Percentiles rank a stretch among this genome's conserved stretches.
phyloP scores from a whole-genome alignment of 2,113 vertebrate genomes.

The Callithrix jacchus region DNA sequence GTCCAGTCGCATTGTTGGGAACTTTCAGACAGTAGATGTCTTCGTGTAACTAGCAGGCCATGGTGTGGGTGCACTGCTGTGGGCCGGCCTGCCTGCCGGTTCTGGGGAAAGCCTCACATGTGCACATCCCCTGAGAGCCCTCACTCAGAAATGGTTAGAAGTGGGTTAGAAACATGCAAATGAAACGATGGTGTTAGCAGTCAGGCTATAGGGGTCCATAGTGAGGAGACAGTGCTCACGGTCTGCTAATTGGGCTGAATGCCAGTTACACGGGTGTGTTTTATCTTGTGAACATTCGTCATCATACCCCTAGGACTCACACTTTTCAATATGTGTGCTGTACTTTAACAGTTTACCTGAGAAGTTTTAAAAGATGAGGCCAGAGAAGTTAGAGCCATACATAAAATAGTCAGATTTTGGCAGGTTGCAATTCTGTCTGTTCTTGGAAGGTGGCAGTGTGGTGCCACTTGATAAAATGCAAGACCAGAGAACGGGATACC shows the following conservation, averaged over 20 bases:
- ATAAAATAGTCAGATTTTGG: fast-evolving
- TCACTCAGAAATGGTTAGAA: background rate
- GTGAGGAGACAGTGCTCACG: background rate
- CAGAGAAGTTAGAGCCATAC: background rate
- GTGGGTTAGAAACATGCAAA: background rate
- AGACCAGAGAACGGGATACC: fast-evolving
- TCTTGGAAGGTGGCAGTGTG: conserved; percentile 11
- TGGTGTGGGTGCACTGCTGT: background rate
- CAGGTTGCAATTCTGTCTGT: background rate
- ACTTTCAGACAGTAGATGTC: background rate
- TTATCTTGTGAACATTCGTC: background rate
- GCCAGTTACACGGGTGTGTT: background rate
- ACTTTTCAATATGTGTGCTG: background rate
- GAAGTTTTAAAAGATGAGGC: background rate
- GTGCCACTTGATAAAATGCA: background rate
- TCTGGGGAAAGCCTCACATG: background rate
- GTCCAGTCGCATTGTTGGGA: background rate
- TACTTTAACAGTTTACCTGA: background rate
- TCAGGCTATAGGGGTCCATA: fast-evolving
- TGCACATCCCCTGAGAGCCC: fast-evolving
- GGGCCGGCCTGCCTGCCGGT: background rate
- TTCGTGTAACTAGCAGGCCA: background rate
- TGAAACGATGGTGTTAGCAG: fast-evolving
- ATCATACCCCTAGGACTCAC: too few relatives aligned
- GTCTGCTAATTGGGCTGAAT: background rate